Evolutionary conservation across 2,888 invertebrate genomes (phyloP), one percentile per base, ranked within the genome.

Genomic region (Drosophila macrothrix): DNA sequence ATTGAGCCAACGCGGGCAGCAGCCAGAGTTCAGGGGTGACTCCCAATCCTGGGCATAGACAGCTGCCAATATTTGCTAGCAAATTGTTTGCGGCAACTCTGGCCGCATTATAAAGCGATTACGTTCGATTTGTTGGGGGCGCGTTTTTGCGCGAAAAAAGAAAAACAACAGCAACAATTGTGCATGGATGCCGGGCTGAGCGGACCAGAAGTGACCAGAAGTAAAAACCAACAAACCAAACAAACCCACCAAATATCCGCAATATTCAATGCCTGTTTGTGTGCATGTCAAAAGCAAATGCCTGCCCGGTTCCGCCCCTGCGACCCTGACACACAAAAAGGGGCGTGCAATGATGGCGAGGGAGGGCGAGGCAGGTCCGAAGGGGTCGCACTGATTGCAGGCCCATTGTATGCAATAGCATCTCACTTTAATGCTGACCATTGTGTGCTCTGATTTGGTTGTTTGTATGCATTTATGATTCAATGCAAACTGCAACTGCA

Each of bases 341-440:
- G 68, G 76, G 69, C 76, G 64, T 68, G 83, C 71, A 83, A 79
- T 88, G 77, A 84, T 73, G 53, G 54, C 43, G 25, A 50, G 50
- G 19, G 73, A 41, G 76, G 56, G 61, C 37, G 35, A 46, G 55
- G 63, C 54, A 60, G 61, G 61, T 63, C 33, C 22, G 2, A 16
- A 12, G 35, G 37, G 67, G 49, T 56, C 66, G 31, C 59, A 43
- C 73, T 90, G 78, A 90, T 83, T 90, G 67, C 67, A 58, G 39
- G 56, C 50, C 79, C 67, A 90, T 87, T 90, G 82, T 80, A 41
- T 60, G 55, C 28, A 25, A 50, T 63, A 70, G 75, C 78, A 73
- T 84, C 88, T 84, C 73, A 67, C 73, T 82, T 84, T 89, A 85
- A 85, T 85, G 80, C 90, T 16, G 52, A 16, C 60, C 88, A 78